Conservation (phyloP, 2,113 vertebrate species). For the Sigmodon hispidus region DNA sequence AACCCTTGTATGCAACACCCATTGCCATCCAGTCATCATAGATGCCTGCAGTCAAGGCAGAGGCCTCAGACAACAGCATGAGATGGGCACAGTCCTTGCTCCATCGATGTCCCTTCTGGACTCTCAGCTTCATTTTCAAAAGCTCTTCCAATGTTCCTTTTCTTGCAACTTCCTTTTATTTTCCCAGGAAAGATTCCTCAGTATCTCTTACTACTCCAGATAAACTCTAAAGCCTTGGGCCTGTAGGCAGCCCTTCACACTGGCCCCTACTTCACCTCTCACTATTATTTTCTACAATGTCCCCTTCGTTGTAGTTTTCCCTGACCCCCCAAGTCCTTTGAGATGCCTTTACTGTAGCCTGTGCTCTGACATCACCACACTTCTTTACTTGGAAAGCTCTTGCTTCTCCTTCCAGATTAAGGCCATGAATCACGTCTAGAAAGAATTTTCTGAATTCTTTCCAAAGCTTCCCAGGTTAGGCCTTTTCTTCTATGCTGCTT, state of each 20-base stretch:
- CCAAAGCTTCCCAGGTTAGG: not conserved
- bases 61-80: not conserved
- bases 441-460: slow-evolving; percentile 3
- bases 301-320: not conserved
- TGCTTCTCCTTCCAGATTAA: not conserved
- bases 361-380: not conserved
- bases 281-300: not conserved
- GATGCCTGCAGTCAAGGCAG: not conserved
- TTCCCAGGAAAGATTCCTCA: not conserved
- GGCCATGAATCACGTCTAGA: not conserved
- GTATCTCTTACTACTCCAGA: not conserved
- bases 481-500: not conserved
- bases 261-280: not conserved
- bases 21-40: not conserved
- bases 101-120: too few relatives aligned
- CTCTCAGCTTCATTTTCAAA: not conserved
- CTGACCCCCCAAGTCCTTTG: not conserved
- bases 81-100: too few relatives aligned
- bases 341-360: not conserved
- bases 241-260: not conserved
- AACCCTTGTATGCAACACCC: not conserved
- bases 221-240: not conserved
- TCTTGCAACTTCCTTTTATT: not conserved
- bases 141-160: not conserved
- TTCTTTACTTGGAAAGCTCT: slow-evolving; percentile 7